Base-by-base conservation (phyloP, 2,888 invertebrate genomes). In the Pterobdella sp. region DNA sequence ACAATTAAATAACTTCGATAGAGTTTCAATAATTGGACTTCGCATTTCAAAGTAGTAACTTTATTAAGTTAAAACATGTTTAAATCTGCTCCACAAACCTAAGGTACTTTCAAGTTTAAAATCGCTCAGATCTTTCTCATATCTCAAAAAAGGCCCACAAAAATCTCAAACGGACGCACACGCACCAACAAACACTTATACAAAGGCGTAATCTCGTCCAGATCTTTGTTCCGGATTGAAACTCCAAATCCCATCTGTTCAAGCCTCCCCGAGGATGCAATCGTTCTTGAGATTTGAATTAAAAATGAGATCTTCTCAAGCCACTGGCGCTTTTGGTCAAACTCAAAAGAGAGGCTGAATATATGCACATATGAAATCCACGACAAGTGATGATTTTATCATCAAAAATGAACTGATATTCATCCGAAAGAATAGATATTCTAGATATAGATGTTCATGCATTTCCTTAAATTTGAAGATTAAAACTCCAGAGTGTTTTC, bases 141-240 rank as follows among this genome's bases (percentile, higher is more conserved):
- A 14, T 42, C n/a, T n/a, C n/a, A n/a, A n/a, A n/a, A n/a, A 22
- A 56, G 3, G n/a, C 60, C 18, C n/a, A 56, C n/a, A 18, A 22
- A 56, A 4, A n/a, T 26, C 18, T 3, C 18, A 56, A 4, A 56
- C 60, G 26, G n/a, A 56, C 60, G 26, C 14, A 7, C 7, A 56
- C 60, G 26, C 60, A 56, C 60, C 3, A 22, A 56, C 60, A n/a
- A 22, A 56, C 60, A n/a, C n/a, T 26, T 26, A n/a, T 3, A 56
- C 60, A 56, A 4, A n/a, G n/a, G 26, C 14, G n/a, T 56, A 56
- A 56, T 56, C 60, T 56, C 10, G 60, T 3, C 60, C 26, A 22
- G 60, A 56, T 56, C 60, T 56, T 3, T 56, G 60, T 56, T 56
- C 60, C 4, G 60, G 60, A 56, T 56, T 56, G 60, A 3, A 56